These are phyloP conservation scores for Drosophila erecta DNA, from an alignment of 1,140 invertebrate genomes.

Conservation along the genomic window DNA sequence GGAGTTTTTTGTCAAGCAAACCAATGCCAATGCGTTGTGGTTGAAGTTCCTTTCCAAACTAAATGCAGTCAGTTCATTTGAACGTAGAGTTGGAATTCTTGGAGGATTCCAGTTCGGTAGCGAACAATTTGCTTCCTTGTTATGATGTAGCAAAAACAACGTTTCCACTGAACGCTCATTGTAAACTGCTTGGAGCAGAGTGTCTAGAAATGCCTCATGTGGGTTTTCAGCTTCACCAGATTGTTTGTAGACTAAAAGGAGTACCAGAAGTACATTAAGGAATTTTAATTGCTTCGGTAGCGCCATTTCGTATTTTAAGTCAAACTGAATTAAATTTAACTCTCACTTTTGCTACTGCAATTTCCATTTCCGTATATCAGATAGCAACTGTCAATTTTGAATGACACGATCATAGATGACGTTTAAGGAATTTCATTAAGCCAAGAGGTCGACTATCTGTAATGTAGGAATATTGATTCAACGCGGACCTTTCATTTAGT, in stretches of 20 bases:
- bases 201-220: background rate
- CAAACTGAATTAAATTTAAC: background rate
- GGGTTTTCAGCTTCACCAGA: background rate
- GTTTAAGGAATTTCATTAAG: background rate
- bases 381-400: background rate
- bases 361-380: background rate
- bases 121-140: background rate
- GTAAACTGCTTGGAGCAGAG: background rate
- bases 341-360: background rate
- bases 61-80: background rate
- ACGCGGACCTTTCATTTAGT: too few relatives aligned
- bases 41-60: background rate
- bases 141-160: background rate
- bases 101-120: background rate
- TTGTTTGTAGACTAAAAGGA: background rate
- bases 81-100: background rate
- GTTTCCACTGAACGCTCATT: background rate
- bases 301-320: background rate
- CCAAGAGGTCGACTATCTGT: background rate
- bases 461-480: too few relatives aligned
- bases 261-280: background rate
- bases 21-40: background rate
- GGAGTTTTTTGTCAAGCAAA: background rate
- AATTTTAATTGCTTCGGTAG: background rate
- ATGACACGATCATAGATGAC: background rate